Conservation (phyloP, 2,797 vertebrate species). For the Lophius americanus region DNA sequence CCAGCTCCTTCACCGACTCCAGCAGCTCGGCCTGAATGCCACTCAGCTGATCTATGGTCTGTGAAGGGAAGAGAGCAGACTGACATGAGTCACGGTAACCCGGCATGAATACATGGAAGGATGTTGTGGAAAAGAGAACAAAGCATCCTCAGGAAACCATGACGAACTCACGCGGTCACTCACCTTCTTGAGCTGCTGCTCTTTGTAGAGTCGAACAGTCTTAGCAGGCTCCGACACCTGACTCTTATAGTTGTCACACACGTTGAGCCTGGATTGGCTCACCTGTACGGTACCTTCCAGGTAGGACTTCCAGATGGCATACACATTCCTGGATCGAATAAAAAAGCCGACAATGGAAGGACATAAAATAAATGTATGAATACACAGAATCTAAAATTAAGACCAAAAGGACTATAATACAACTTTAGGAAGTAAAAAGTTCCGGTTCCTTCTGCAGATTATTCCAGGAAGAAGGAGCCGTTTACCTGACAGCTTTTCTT, state of each 20-base stretch:
- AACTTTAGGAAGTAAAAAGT: no score
- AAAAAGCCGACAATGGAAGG: constrained; percentile 4
- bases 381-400: no score
- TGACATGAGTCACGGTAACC: constrained; percentile 18
- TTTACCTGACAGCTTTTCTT: no score
- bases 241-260: constrained; percentile 96
- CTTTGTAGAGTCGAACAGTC: constrained; percentile 93
- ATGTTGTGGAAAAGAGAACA: constrained; percentile 20
- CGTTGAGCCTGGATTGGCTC: constrained; percentile 94
- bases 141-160: constrained; percentile 15
- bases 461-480: no score
- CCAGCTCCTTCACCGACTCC: constrained; percentile 97
- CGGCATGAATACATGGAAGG: background rate
- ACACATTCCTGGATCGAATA: constrained; percentile 87
- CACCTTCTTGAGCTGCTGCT: constrained; percentile 97
- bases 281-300: constrained; percentile 95
- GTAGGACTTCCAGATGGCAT: constrained; percentile 95
- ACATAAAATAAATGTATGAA: no score
- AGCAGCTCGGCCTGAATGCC: constrained; percentile 95
- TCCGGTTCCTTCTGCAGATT: no score
- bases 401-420: no score
- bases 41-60: constrained; percentile 97
- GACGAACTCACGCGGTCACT: constrained; percentile 17
- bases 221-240: constrained; percentile 95
- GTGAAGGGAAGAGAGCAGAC: constrained; percentile 34